Base-by-base conservation (phyloP, 2,113 vertebrate species). In the Calidris pygmaea region DNA sequence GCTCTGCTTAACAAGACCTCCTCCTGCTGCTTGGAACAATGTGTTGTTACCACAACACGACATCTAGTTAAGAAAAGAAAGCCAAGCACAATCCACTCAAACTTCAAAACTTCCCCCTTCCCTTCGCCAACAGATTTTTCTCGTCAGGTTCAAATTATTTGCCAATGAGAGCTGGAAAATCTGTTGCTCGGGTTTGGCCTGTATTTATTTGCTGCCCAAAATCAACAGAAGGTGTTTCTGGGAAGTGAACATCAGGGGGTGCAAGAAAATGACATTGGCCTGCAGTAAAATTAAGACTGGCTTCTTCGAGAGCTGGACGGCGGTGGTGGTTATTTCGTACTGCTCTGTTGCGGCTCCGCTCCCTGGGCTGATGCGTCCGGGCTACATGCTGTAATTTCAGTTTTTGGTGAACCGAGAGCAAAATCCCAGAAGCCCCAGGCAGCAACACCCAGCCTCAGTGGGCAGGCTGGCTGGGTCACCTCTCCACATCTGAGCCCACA, bases 11-110 rank as follows among this genome's bases (percentile, higher is more conserved):
- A 85, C 79, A 91, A 91, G 90, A 68, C 79, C 76, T 93, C 85
- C 76, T 96, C 82, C 90, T 90, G 87, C 91, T 94, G 82, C 87
- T 96, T 85, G 81, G 79, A 96, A 95, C 89, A 95, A 94, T 93
- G 37, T 85, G 74, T 91, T 82, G 77, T 93, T 90, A 89, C 84
- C 89, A 92, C 95, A 96, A 93, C 73, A 92, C 19, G 45, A 85
- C 84, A 89, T 93, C 87, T 84, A 95, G 80, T 95, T 89, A 72
- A 55, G 86, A 84, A 87, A 92, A 94, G 55, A 87, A 95, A 92
- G 77, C 94, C 84, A 95, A 93, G 58, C 70, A 87, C 71, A 79
- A 79, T 92, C 39, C 88, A 91, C 45, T 6, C 62, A 55, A 70
- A 75, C 91, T 93, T 95, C 91, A 93, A 87, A 95, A 93, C 67